Evolutionary conservation across 2,113 vertebrate genomes (phyloP).

Genomic region (Passer montanus): DNA sequence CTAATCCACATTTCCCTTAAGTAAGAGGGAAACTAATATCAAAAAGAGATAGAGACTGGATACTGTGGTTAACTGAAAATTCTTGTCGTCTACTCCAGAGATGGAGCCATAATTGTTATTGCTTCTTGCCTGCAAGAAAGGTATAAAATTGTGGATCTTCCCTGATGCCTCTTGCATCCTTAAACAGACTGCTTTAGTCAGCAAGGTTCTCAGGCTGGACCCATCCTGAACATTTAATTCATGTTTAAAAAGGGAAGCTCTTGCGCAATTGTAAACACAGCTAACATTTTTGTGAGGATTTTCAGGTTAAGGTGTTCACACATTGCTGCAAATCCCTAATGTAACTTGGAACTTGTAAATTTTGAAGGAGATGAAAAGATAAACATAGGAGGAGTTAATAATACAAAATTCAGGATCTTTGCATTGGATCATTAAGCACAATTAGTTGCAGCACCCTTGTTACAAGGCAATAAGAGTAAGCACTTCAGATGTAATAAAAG

Average conservation of each 20-base stretch:
- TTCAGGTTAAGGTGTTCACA: neutral
- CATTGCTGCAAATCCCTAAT: neutral
- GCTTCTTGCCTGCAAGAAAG: neutral
- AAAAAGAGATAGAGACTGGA: neutral
- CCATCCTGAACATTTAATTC: neutral
- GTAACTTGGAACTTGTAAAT: neutral
- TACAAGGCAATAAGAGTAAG: slow-evolving; percentile 34
- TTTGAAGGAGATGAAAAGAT: slow-evolving; percentile 16
- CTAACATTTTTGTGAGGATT: neutral
- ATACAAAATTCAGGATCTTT: neutral
- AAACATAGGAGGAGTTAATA: neutral
- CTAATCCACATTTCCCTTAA: neutral
- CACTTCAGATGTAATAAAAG: slow-evolving; percentile 27
- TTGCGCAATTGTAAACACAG: neutral
- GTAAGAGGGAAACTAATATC: neutral
- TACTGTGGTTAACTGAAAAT: neutral
- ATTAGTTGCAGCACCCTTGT: slow-evolving; percentile 41
- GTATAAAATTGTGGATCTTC: neutral
- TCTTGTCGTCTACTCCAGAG: neutral
- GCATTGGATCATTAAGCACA: slow-evolving; percentile 35
- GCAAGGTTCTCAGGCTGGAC: neutral
- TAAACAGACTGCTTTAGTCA: neutral
- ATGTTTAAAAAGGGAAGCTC: neutral
- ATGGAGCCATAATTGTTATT: neutral
- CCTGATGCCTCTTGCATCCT: neutral